Evolutionary conservation across 2,113 vertebrate species (phyloP), one percentile per base, ranked within the genome.

Genomic region (Pao palembangensis): DNA sequence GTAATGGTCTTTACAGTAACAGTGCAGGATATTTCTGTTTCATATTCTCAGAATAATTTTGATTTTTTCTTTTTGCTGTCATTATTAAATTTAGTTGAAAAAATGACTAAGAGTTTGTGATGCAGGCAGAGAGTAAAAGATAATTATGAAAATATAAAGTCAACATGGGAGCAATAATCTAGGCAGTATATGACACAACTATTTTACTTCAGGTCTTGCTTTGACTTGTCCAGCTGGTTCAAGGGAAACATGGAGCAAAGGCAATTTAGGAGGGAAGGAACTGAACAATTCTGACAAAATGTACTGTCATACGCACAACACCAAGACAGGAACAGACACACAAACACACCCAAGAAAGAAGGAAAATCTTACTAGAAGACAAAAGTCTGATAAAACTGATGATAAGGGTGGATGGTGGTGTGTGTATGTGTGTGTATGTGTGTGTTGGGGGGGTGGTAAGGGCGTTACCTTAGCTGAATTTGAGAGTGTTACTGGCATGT

Each of bases 401-500:
- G 6, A 28, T 28, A 28, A 28, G 25, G 25, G 5, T 28, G 25
- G 21, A 23, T 23, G 21, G 28, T 23, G 21, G 34, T 38, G 34
- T 38, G 34, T 38, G 34, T 38, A 4, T 28, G 25, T 38, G 34
- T 54, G 31, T 60, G 46, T n/a, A 44, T 4, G 2, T 41, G 67
- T 47, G 11, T 5, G 42, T 11, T 19, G 44, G 20, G 47, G 25
- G 18, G 8, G 25, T 10, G 16, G 4, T 12, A 53, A 19, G 46
- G 49, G 44, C 43, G 34, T 18, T n/a, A 46, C 71, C 69, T 79
- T 66, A 60, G 66, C 78, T 78, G 71, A 87, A 87, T 81, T 71
- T 72, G 78, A 86, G 83, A 78, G 62, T 21, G 60, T 75, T 61
- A 67, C 54, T 63, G 83, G 75, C 82, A 88, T 79, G 70, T 48